These are phyloP conservation scores for Diorhabda sublineata DNA, from an alignment of 1,140 invertebrate genomes.

Conservation along the genomic window DNA sequence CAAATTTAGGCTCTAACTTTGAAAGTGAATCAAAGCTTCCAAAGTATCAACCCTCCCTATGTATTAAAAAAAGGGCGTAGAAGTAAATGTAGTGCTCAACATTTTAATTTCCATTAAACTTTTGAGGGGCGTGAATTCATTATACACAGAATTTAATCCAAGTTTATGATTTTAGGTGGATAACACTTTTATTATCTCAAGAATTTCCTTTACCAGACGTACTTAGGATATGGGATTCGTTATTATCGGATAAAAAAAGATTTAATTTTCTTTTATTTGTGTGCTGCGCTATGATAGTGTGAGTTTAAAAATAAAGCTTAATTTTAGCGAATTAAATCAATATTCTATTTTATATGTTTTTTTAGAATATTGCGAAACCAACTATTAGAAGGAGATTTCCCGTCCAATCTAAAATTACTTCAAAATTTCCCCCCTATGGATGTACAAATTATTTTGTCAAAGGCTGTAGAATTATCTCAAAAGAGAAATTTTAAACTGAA, in stretches of 20 bases:
- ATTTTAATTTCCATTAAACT: too few species aligned
- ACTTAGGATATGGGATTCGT: conserved; percentile 91
- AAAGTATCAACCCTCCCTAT: too few species aligned
- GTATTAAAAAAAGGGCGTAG: too few species aligned
- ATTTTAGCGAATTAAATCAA: background rate
- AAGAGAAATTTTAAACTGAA: conserved; percentile 25
- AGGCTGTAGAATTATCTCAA: conserved; percentile 54
- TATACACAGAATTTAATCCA: too few species aligned
- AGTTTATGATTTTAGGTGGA: conserved; percentile 66
- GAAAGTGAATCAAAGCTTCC: too few species aligned
- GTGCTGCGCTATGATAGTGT: conserved; percentile 96
- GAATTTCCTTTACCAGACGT: conserved; percentile 97
- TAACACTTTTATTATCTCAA: conserved; percentile 94
- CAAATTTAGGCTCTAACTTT: too few species aligned
- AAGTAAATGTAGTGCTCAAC: too few species aligned
- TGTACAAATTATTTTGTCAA: conserved; percentile 63
- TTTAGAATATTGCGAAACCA: conserved; percentile 75
- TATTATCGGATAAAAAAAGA: conserved; percentile 84
- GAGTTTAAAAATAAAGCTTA: conserved; percentile 47
- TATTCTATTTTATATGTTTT: conserved; percentile 25
- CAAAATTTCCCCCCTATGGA: conserved; percentile 79
- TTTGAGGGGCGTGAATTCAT: too few species aligned
- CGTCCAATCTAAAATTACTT: conserved; percentile 87
- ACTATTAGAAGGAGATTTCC: conserved; percentile 82
- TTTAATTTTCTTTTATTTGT: conserved; percentile 89